Base-by-base conservation (phyloP, 2,797 vertebrate species). In the Falco cherrug region DNA sequence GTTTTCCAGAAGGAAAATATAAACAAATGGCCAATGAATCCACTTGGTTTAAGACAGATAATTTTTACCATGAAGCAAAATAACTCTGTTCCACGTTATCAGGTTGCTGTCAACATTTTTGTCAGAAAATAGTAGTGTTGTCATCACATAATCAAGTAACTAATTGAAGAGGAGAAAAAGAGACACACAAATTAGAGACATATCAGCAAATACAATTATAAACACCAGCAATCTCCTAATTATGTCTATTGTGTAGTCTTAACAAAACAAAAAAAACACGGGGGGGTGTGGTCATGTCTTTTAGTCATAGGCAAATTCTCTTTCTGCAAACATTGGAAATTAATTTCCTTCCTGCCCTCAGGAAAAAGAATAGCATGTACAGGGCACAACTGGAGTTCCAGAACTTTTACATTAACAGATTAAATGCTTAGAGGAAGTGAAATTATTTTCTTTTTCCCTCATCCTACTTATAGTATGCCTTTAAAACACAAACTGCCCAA, bases 1-100 rank as follows among this genome's bases (percentile, higher is more conserved):
- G 37, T 80, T 69, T 77, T 69, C 15, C 53, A 79, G 43, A 84
- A 76, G 64, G 15, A 48, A 77, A 51, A 35, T 13, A 64, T 25
- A 74, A 90, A 64, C 11, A 85, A 18, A 45, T 6, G 7, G 33
- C 16, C 3, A 94, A 13, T 29, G 4, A 78, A 85, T 87, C 25
- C 47, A 83, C 25, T 77, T 64, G 61, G 41, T 71, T 92, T 93
- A 67, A 86, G 70, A 67, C 12, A 82, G 10, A 9, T 51, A 0
- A 16, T 63, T 68, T 80, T 98, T 98, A 99, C 99, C 99, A 4
- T 99, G 99, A 74, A 99, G 98, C 88, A 99, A 97, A 79, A 99
- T 99, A 54, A 99, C 99, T 21, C 99, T 98, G 98, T 99, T 99
- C 99, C 99, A 99, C 0, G 99, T 97, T 94, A 99, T 98, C 89